These are phyloP conservation scores for Onychomys arenicola DNA, from an alignment of 2,797 vertebrate species.

Conservation along the genomic window DNA sequence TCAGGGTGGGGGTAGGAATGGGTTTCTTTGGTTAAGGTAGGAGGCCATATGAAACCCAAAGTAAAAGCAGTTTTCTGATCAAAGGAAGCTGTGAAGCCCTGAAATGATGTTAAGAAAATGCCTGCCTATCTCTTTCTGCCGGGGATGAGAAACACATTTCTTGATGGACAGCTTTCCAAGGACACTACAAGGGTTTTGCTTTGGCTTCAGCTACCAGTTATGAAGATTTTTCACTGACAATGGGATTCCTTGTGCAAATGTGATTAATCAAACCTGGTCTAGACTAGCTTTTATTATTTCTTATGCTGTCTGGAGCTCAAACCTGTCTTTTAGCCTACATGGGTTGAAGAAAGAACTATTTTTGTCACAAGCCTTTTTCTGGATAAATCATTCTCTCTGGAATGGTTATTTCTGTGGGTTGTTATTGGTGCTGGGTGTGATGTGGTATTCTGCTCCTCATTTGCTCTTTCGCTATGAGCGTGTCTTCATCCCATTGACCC, in stretches of 20 bases:
- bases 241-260: not conserved
- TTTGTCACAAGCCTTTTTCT: not conserved
- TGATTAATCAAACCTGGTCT: not conserved
- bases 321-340: not conserved
- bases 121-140: not conserved
- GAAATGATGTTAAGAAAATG: not conserved
- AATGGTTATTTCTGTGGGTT: not conserved
- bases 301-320: not conserved
- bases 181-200: not conserved
- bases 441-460: not conserved
- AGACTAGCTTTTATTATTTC: not conserved
- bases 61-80: conserved; percentile 1
- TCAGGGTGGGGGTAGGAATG: not conserved
- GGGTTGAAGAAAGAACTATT: not conserved
- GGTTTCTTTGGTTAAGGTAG: not conserved
- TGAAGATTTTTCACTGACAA: not conserved
- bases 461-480: not conserved
- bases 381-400: not conserved
- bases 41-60: not conserved
- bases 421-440: not conserved
- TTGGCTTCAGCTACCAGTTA: not conserved
- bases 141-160: not conserved
- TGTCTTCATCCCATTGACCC: not conserved
- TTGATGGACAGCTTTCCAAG: not conserved
- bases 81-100: not conserved